phyloP scores from a whole-genome alignment of 1,140 invertebrate species.

The Halesus radiatus region DNA sequence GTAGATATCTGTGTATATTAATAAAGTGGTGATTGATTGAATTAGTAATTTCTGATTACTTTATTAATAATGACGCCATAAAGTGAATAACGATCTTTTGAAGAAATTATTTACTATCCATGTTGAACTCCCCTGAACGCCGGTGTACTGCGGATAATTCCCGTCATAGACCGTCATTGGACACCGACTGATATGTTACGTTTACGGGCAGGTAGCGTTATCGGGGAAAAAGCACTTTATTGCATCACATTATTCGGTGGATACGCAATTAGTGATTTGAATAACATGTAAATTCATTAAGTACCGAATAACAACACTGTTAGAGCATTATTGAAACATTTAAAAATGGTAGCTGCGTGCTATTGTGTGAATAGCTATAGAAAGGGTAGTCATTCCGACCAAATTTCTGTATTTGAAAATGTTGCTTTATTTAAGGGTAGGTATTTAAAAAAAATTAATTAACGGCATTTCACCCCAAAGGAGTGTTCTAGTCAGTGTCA shows the following conservation, averaged over 20 bases:
- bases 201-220: background rate
- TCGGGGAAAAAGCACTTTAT: background rate
- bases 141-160: background rate
- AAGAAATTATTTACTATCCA: too few relatives aligned
- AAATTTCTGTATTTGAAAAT: too few relatives aligned
- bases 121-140: too few relatives aligned
- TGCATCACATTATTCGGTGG: background rate
- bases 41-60: too few relatives aligned
- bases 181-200: background rate
- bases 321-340: background rate
- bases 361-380: background rate
- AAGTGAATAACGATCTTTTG: too few relatives aligned
- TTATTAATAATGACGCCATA: too few relatives aligned
- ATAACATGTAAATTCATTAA: background rate
- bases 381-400: background rate
- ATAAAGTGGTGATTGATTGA: too few relatives aligned
- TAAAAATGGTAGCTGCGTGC: background rate
- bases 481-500: too few relatives aligned
- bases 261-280: background rate
- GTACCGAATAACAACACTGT: background rate
- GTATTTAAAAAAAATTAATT: too few relatives aligned
- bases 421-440: too few relatives aligned
- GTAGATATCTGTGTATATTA: too few relatives aligned
- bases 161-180: conserved; percentile 4
- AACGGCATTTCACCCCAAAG: too few relatives aligned